Evolutionary conservation across 2,888 invertebrate species (phyloP).

Genomic region (Pherbina coryleti): DNA sequence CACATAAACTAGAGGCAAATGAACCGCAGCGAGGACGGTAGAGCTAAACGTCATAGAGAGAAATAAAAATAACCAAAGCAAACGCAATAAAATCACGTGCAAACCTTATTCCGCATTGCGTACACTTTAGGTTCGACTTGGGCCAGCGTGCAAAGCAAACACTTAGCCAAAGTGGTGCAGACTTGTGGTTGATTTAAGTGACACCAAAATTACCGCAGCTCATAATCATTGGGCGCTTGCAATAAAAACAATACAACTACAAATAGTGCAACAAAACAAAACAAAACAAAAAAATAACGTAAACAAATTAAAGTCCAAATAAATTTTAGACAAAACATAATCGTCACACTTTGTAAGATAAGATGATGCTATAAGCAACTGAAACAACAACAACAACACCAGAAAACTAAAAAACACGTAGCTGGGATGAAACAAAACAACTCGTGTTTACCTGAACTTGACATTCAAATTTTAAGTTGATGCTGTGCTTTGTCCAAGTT

Average conservation of each 20-base stretch:
- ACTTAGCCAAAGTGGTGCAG: not conserved
- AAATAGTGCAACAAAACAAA: not conserved
- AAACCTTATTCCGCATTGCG: not conserved
- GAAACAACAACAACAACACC: not conserved
- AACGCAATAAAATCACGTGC: not conserved
- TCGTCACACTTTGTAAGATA: not conserved
- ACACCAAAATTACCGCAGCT: slow-evolving; percentile 1
- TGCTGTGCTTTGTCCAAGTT: not conserved
- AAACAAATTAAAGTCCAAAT: slow-evolving; percentile 15
- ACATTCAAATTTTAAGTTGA: slow-evolving; percentile 35
- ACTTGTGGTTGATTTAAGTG: slow-evolving; percentile 3
- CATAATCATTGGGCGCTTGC: not conserved
- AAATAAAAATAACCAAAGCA: not conserved
- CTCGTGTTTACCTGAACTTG: slow-evolving; percentile 41
- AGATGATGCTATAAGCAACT: not conserved
- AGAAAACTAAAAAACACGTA: slow-evolving; percentile 19
- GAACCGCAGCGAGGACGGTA: slow-evolving; percentile 9
- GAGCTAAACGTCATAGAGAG: not conserved
- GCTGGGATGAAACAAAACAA: not conserved
- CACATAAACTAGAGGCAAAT: slow-evolving; percentile 22
- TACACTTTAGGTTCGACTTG: not conserved
- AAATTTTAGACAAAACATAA: slow-evolving; percentile 5
- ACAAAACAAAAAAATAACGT: not conserved
- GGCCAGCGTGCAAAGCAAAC: not conserved
- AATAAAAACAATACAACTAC: not conserved